A percentile compares a stretch with the other conserved stretches of the same genome.
phyloP scores from a whole-genome alignment of 53 echinoderm and acorn worm genomes.

The Holothuria leucospilota region DNA sequence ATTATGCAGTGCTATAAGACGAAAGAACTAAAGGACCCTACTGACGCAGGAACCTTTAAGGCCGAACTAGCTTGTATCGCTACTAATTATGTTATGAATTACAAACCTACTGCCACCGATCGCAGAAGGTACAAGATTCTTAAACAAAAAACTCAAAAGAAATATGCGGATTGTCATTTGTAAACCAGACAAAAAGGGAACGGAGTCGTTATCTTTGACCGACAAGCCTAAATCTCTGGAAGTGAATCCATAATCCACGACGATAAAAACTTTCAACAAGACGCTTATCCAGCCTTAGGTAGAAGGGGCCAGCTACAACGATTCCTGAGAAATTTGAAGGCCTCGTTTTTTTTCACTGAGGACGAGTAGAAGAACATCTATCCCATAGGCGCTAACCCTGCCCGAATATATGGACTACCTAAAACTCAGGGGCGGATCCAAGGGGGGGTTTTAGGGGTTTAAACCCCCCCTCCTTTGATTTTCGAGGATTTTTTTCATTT shows the following conservation, averaged over 20 bases:
- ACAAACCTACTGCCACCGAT: background rate
- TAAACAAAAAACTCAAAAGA: too few relatives aligned
- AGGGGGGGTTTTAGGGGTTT: too few relatives aligned
- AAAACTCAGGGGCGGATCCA: too few relatives aligned
- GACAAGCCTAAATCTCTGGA: background rate
- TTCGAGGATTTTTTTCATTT: too few relatives aligned
- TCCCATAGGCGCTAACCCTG: background rate
- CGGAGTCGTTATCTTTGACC: conserved; percentile 18
- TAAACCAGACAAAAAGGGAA: conserved; percentile 44
- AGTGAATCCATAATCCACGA: background rate
- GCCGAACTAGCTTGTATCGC: conserved; percentile 4
- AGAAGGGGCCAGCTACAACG: conserved; percentile 16
- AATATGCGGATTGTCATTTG: conserved; percentile 14
- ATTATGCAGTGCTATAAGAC: too few relatives aligned
- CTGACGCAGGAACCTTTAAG: background rate
- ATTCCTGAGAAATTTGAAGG: conserved; percentile 28
- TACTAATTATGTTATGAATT: background rate
- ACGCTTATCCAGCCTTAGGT: background rate
- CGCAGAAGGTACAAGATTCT: background rate
- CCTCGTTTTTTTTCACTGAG: background rate
- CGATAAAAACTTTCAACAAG: conserved; percentile 6
- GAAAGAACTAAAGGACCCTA: conserved; percentile 8
- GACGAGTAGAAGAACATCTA: background rate
- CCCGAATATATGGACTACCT: background rate
- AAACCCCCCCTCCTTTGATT: too few relatives aligned